A percentile compares a stretch with the other conserved stretches of the same genome.
Conservation (phyloP, 2,888 invertebrate genomes). For the Agonopterix alstromeriana region DNA sequence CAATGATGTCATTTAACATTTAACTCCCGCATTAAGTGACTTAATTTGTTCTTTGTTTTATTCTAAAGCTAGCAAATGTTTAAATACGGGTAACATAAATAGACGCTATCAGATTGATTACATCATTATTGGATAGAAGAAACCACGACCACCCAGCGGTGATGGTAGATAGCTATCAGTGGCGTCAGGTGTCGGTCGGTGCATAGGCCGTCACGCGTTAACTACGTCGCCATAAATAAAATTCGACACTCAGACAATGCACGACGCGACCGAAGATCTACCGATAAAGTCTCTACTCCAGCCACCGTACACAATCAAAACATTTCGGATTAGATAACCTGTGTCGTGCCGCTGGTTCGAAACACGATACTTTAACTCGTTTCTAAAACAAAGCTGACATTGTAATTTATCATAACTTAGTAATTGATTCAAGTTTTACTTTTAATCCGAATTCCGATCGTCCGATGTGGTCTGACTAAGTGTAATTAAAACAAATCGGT, state of each 20-base stretch:
- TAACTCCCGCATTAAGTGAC: too few relatives aligned
- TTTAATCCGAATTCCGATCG: conserved; percentile 16
- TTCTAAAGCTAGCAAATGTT: too few relatives aligned
- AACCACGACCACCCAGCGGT: conserved; percentile 47
- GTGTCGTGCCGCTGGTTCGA: conserved; percentile 26
- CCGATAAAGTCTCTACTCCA: conserved; percentile 34
- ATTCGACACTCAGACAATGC: conserved; percentile 66
- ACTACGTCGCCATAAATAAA: conserved; percentile 53
- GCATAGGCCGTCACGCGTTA: conserved; percentile 23
- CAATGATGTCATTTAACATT: conserved; percentile 30
- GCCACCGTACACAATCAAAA: conserved; percentile 33
- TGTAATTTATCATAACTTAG: conserved; percentile 18
- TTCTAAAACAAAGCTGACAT: conserved; percentile 14
- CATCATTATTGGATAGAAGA: neutral
- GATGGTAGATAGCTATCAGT: conserved; percentile 46
- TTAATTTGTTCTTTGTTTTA: too few relatives aligned
- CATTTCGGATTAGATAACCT: conserved; percentile 35
- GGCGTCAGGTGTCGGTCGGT: conserved; percentile 54
- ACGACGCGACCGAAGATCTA: conserved; percentile 33
- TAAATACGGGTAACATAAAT: too few relatives aligned
- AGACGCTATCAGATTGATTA: too few relatives aligned
- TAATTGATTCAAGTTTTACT: conserved; percentile 10
- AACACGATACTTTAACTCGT: conserved; percentile 20
- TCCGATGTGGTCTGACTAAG: conserved; percentile 39
- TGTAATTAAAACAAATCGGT: conserved; percentile 63